These are phyloP conservation scores for Tenthredo scrophulariae DNA, from an alignment of 2,888 invertebrate species.

Conservation along the genomic window DNA sequence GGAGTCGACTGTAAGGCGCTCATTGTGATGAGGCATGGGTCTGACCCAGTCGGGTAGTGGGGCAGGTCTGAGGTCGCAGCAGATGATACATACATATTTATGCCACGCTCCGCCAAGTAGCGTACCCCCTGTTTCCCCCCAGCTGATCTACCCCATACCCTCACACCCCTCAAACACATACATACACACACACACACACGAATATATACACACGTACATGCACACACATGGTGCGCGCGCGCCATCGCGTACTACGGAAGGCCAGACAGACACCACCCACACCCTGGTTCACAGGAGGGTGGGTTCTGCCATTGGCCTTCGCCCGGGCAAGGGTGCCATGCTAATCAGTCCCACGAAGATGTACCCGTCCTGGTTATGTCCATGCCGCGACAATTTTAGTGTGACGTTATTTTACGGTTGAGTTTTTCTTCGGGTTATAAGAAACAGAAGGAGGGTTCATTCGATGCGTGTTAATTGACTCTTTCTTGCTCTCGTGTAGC, in stretches of 20 bases:
- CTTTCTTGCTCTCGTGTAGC: not conserved
- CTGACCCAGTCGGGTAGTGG: constrained; percentile 78
- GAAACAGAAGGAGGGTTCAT: not conserved
- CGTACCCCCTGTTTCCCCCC: constrained; percentile 67
- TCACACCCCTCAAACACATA: constrained; percentile 17
- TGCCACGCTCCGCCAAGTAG: constrained; percentile 70
- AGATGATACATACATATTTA: constrained; percentile 75
- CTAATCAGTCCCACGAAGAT: constrained; percentile 52
- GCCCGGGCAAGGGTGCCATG: constrained; percentile 55
- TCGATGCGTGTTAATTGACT: not conserved
- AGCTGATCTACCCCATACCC: constrained; percentile 50
- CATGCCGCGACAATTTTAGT: not conserved
- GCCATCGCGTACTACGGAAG: constrained; percentile 53
- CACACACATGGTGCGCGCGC: constrained; percentile 44
- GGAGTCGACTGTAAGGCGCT: constrained; percentile 68
- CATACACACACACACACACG: not conserved
- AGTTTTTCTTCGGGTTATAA: not conserved
- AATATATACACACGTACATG: not conserved
- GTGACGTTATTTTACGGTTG: not conserved
- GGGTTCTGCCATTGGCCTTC: constrained; percentile 55
- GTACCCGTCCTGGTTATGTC: not conserved
- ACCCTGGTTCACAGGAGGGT: not conserved
- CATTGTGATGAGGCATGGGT: constrained; percentile 78
- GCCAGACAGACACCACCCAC: constrained; percentile 53
- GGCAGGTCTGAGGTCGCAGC: constrained; percentile 72